Percentiles rank a stretch among this genome's conserved stretches.
phyloP scores from a whole-genome alignment of 1,140 invertebrate species.

The Semibalanus balanoides region DNA sequence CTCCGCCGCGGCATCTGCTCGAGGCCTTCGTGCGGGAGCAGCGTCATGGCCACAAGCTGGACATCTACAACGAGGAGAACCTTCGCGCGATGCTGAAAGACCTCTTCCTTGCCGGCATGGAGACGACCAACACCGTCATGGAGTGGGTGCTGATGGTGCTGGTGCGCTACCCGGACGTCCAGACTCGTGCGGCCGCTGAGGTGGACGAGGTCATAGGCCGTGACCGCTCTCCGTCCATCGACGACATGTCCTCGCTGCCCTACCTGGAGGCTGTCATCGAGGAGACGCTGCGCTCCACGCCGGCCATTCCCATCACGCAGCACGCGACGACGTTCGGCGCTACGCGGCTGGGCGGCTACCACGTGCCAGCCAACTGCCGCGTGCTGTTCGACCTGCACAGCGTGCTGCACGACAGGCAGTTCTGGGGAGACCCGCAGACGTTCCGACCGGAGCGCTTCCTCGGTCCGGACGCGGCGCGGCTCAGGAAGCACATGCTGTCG shows the following conservation, averaged over 20 bases:
- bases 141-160: slow-evolving; percentile 28
- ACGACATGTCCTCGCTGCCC: slow-evolving; percentile 51
- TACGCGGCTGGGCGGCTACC: slow-evolving; percentile 16
- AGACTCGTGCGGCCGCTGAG: slow-evolving; percentile 68
- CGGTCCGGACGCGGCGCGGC: slow-evolving; percentile 14
- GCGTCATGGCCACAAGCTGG: too few relatives aligned
- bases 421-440: slow-evolving; percentile 30
- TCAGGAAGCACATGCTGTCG: not conserved
- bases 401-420: slow-evolving; percentile 44
- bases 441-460: slow-evolving; percentile 32
- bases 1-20: not conserved
- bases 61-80: not conserved
- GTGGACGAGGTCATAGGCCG: slow-evolving; percentile 34
- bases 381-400: slow-evolving; percentile 51
- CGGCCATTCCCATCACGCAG: slow-evolving; percentile 56
- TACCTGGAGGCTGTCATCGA: slow-evolving; percentile 68
- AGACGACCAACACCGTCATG: slow-evolving; percentile 13
- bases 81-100: slow-evolving; percentile 25
- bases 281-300: slow-evolving; percentile 60
- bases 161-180: slow-evolving; percentile 67
- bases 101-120: slow-evolving; percentile 39
- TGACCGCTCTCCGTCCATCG: slow-evolving; percentile 38
- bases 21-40: not conserved
- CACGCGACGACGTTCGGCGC: not conserved
- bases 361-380: slow-evolving; percentile 36